Conservation (phyloP, 92 coral and sea anemone species). For the Epizoanthus ramosus region DNA sequence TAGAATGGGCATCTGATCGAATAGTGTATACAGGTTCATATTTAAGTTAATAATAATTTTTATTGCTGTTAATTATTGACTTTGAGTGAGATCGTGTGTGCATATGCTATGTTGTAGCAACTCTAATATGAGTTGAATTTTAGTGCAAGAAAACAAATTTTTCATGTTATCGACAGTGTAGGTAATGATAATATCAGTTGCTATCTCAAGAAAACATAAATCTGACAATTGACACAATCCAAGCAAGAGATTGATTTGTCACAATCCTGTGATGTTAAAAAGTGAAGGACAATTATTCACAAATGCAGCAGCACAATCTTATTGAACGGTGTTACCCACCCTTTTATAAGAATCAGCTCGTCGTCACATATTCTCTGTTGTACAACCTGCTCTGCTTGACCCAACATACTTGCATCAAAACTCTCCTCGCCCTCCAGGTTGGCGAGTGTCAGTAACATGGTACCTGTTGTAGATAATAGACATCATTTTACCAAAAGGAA, state of each 20-base stretch:
- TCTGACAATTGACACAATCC: not conserved
- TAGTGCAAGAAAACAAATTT: not conserved
- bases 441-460: slow-evolving; percentile 89
- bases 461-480: slow-evolving; percentile 48
- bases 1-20: too few species aligned
- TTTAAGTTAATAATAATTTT: too few species aligned
- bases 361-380: slow-evolving; percentile 95
- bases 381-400: slow-evolving; percentile 91
- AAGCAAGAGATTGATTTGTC: too few species aligned
- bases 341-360: slow-evolving; percentile 91
- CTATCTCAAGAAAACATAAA: not conserved
- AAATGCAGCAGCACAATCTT: too few species aligned
- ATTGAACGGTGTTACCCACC: not conserved
- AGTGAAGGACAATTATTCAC: too few species aligned
- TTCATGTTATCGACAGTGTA: not conserved
- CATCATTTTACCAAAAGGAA: too few species aligned
- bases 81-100: too few species aligned
- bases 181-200: not conserved
- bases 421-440: slow-evolving; percentile 99
- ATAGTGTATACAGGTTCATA: too few species aligned
- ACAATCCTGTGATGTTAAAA: too few species aligned
- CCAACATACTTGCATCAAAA: slow-evolving; percentile 98
- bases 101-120: too few species aligned
- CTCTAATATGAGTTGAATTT: too few species aligned
- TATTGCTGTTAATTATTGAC: too few species aligned